phyloP scores from a whole-genome alignment of 2,797 vertebrate genomes.

The Lerista edwardsae region DNA sequence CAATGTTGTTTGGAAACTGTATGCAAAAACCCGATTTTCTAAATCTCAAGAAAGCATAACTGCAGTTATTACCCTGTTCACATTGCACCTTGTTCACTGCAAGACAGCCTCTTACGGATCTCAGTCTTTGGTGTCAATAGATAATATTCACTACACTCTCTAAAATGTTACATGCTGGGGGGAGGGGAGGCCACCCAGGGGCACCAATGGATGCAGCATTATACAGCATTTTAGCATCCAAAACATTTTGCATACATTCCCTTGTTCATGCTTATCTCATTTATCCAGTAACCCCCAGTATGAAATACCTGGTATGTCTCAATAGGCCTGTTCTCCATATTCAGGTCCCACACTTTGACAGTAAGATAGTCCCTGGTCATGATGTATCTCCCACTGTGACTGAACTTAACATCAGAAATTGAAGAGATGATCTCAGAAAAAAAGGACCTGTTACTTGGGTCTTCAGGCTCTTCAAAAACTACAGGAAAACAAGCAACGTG shows the following conservation, averaged over 20 bases:
- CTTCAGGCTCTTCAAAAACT: conserved; percentile 97
- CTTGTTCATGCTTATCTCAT: not conserved
- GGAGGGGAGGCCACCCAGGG: not conserved
- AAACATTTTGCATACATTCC: not conserved
- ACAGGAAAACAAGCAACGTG: conserved; percentile 18
- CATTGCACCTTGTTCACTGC: not conserved
- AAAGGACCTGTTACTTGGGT: conserved; percentile 93
- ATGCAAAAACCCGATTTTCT: not conserved
- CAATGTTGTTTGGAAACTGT: not conserved
- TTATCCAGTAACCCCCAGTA: not conserved
- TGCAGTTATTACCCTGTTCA: too few species aligned
- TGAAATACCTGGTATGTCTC: conserved; percentile 92
- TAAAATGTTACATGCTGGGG: not conserved
- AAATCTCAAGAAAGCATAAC: not conserved
- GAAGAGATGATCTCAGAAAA: conserved; percentile 98
- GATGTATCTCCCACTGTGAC: conserved; percentile 94
- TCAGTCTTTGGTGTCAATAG: too few species aligned
- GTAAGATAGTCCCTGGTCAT: conserved; percentile 98
- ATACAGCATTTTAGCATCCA: not conserved
- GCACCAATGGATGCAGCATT: not conserved
- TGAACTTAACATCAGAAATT: conserved; percentile 96
- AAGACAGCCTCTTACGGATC: not conserved
- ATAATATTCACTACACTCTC: not conserved
- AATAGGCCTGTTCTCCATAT: conserved; percentile 95
- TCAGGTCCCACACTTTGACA: conserved; percentile 96